These are phyloP conservation scores for Hydroisotoma schaefferi DNA, from an alignment of 2,888 invertebrate genomes.

Conservation along the genomic window DNA sequence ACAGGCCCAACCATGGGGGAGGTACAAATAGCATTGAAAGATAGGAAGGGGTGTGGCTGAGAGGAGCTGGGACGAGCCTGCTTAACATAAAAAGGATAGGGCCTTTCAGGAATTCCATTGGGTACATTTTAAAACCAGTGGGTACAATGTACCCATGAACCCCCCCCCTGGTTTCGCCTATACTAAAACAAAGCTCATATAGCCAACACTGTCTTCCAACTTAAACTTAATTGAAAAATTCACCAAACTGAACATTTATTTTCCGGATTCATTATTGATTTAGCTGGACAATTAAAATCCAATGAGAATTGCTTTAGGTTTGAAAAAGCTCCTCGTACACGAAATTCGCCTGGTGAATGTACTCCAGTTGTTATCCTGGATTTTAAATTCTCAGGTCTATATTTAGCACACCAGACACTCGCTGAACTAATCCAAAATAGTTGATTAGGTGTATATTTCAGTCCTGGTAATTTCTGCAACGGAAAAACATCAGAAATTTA, in stretches of 20 bases:
- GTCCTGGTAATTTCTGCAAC: slow-evolving; percentile 61
- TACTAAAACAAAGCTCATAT: no score
- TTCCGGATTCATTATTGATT: slow-evolving; percentile 62
- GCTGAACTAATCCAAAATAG: slow-evolving; percentile 79
- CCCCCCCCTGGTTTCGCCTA: no score
- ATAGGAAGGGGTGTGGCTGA: no score
- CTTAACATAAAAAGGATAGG: no score
- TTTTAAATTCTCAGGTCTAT: slow-evolving; percentile 67
- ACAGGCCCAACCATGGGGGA: no score
- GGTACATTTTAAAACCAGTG: no score
- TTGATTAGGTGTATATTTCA: slow-evolving; percentile 61
- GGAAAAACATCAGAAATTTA: not conserved
- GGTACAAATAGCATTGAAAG: no score
- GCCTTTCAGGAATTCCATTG: no score
- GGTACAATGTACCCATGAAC: no score
- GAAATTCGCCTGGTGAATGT: slow-evolving; percentile 58
- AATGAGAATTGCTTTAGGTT: slow-evolving; percentile 62
- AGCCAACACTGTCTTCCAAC: no score
- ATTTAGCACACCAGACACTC: slow-evolving; percentile 83
- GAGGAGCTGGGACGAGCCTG: no score
- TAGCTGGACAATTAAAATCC: slow-evolving; percentile 62
- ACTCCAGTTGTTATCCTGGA: slow-evolving; percentile 73
- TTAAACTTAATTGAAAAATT: no score
- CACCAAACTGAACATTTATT: slow-evolving; percentile 64
- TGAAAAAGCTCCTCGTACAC: slow-evolving; percentile 62